A percentile compares a stretch with the other conserved stretches of the same genome.
These are phyloP conservation scores for Caligus rogercresseyi DNA, from an alignment of 1,140 invertebrate species.

Conservation along the genomic window DNA sequence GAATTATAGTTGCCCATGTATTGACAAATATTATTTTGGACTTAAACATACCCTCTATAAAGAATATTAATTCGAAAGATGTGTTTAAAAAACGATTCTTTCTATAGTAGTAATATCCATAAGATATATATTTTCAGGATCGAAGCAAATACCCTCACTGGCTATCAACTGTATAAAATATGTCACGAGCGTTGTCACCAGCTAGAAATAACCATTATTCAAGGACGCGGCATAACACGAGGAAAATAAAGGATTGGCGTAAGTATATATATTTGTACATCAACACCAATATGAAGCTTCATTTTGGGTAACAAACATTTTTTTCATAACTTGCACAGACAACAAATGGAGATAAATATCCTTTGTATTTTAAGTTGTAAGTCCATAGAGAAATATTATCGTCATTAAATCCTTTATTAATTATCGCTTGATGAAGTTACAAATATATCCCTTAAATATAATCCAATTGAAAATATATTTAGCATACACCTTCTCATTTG, in stretches of 20 bases:
- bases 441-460: no score
- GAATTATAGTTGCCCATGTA: no score
- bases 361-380: background rate
- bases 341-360: background rate
- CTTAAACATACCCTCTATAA: no score
- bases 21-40: no score
- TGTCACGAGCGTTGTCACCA: background rate
- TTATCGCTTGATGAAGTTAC: no score
- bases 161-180: constrained; percentile 4
- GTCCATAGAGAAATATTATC: background rate
- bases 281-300: background rate
- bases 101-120: no score
- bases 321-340: background rate
- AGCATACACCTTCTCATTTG: no score
- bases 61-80: no score
- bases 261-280: constrained; percentile 16
- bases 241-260: constrained; percentile 16
- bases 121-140: no score
- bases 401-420: background rate
- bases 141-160: no score
- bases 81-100: no score
- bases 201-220: constrained; percentile 8
- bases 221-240: constrained; percentile 1
- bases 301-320: background rate
- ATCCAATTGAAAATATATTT: no score